Conservation (phyloP, 2,888 invertebrate species). For the Pycnomerus fuliginosus region DNA sequence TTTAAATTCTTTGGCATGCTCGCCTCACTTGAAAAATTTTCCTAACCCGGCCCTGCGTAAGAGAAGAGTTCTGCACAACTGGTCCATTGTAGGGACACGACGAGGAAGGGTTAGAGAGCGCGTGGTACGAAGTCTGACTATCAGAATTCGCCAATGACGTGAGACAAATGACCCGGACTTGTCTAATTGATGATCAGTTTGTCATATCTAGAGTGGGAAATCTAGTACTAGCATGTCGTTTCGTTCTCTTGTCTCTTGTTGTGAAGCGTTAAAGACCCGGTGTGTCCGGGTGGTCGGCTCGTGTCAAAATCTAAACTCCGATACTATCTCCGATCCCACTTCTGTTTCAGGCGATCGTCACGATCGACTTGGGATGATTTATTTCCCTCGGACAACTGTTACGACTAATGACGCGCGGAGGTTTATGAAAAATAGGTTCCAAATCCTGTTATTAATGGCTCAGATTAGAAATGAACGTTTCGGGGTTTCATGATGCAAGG, state of each 20-base stretch:
- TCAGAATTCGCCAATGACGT: conserved; percentile 48
- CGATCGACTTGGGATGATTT: too few relatives aligned
- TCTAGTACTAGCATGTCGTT: conserved; percentile 36
- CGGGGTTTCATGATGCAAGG: too few relatives aligned
- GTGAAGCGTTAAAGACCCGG: conserved; percentile 32
- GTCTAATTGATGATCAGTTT: conserved; percentile 50
- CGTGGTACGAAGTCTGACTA: conserved; percentile 29
- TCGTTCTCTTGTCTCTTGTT: conserved; percentile 18
- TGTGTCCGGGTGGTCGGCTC: conserved; percentile 34
- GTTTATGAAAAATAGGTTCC: too few relatives aligned
- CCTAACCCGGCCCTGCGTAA: too few relatives aligned
- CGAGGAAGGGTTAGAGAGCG: conserved; percentile 29
- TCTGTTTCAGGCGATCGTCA: too few relatives aligned
- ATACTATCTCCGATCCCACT: conserved; percentile 11
- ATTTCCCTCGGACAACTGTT: too few relatives aligned
- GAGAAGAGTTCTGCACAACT: too few relatives aligned
- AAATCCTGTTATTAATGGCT: too few relatives aligned
- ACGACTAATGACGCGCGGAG: too few relatives aligned
- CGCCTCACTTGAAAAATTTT: too few relatives aligned
- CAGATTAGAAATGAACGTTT: too few relatives aligned
- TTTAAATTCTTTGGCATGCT: too few relatives aligned
- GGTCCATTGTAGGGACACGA: conserved; percentile 12
- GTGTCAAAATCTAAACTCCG: conserved; percentile 15
- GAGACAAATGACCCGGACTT: conserved; percentile 48
- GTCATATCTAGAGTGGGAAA: conserved; percentile 50